Evolutionary conservation across 2,888 invertebrate genomes (phyloP).

Genomic region (Carterocephalus palaemon): DNA sequence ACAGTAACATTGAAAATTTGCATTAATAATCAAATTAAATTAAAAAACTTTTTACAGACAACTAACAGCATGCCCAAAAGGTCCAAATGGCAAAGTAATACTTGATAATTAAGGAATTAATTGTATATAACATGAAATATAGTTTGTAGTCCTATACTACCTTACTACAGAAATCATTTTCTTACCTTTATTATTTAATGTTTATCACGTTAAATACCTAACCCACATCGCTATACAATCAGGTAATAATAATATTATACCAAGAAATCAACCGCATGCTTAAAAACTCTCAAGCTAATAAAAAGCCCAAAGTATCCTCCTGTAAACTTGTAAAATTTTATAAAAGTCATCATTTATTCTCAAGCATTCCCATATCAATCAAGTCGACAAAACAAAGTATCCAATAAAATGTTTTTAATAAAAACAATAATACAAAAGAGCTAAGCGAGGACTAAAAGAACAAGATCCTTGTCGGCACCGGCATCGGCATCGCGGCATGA

Average conservation of each 20-base stretch:
- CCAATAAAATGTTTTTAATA: conserved; percentile 54
- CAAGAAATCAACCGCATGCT: not conserved
- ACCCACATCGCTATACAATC: too few relatives aligned
- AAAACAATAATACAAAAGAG: conserved; percentile 61
- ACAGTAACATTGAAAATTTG: too few relatives aligned
- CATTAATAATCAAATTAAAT: too few relatives aligned
- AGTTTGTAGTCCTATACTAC: too few relatives aligned
- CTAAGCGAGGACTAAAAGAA: conserved; percentile 44
- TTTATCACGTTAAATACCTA: too few relatives aligned
- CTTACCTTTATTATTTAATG: too few relatives aligned
- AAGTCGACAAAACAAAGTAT: conserved; percentile 49
- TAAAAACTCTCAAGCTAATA: not conserved
- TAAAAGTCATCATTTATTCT: conserved; percentile 32
- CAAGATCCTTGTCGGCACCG: conserved; percentile 51
- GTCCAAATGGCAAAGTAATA: too few relatives aligned
- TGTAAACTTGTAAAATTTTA: conserved; percentile 20
- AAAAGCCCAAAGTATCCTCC: conserved; percentile 15
- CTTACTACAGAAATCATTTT: too few relatives aligned
- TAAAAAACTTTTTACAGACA: too few relatives aligned
- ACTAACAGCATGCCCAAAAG: too few relatives aligned
- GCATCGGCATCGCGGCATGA: conserved; percentile 27
- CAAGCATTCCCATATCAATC: conserved; percentile 68
- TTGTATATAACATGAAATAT: too few relatives aligned
- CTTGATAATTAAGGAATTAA: too few relatives aligned
- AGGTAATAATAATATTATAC: not conserved